Percentiles rank a stretch among this genome's conserved stretches.
phyloP scores from a whole-genome alignment of 1,140 invertebrate species.

The Rhizoglyphus robini region DNA sequence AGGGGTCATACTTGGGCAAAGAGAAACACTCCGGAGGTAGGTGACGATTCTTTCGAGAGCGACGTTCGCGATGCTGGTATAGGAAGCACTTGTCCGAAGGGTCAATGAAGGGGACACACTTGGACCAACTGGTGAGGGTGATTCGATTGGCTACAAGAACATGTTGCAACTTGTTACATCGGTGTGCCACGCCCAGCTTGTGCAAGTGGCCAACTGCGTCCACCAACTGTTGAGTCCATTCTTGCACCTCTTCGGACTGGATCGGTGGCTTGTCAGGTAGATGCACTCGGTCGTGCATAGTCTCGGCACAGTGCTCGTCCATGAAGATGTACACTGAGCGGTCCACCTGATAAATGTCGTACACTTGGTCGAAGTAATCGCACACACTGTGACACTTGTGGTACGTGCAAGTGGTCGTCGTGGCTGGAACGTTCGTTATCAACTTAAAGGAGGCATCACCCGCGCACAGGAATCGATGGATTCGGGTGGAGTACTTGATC shows the following conservation, averaged over 20 bases:
- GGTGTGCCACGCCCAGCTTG: not conserved
- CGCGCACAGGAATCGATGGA: no score
- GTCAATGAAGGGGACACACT: not conserved
- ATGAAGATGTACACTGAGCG: no score
- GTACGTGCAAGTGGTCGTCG: no score
- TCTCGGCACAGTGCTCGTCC: no score
- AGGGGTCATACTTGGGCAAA: not conserved
- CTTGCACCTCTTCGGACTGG: not conserved
- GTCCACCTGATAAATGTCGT: no score
- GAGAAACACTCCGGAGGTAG: not conserved
- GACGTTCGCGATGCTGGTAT: not conserved
- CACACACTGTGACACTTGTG: no score
- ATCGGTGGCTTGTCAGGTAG: no score
- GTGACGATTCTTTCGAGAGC: not conserved
- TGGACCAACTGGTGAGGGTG: not conserved
- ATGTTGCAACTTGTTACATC: not conserved
- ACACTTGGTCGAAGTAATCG: no score
- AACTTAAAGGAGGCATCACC: no score
- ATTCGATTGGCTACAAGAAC: not conserved
- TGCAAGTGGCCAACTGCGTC: not conserved
- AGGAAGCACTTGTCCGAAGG: not conserved
- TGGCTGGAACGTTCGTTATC: no score
- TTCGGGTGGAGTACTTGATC: no score
- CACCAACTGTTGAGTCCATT: not conserved
- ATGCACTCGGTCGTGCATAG: no score